Conservation (phyloP, 2,888 invertebrate genomes). For the Dryomyza anilis region DNA sequence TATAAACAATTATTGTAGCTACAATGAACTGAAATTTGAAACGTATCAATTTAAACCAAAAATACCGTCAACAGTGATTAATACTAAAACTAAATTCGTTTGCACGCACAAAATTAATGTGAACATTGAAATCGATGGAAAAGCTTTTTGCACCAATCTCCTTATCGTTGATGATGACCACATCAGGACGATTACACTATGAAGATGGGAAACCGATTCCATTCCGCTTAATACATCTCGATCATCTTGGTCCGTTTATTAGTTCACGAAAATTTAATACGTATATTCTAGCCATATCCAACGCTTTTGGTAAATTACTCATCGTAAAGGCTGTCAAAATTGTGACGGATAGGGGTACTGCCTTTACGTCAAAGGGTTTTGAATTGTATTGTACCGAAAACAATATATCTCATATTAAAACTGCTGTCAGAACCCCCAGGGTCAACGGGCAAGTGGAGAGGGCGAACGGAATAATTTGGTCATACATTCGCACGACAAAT, state of each 20-base stretch:
- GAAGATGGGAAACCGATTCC: conserved; percentile 28
- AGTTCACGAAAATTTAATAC: conserved; percentile 4
- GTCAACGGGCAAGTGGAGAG: conserved; percentile 34
- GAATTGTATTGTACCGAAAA: too few species aligned
- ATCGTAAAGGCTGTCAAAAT: conserved; percentile 32
- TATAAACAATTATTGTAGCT: too few species aligned
- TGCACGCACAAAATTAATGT: conserved; percentile 24
- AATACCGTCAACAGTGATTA: too few species aligned
- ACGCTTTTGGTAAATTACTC: conserved; percentile 30
- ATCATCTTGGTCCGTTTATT: too few species aligned
- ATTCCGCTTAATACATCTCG: too few species aligned
- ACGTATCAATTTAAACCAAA: too few species aligned
- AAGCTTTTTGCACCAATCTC: too few species aligned
- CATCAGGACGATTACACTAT: conserved; percentile 24
- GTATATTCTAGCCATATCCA: conserved; percentile 22
- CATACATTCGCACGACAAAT: conserved; percentile 34
- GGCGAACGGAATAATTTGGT: conserved; percentile 32
- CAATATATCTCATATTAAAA: too few species aligned
- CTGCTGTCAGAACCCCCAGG: conserved; percentile 32
- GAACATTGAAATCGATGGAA: conserved; percentile 22
- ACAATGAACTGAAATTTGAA: too few species aligned
- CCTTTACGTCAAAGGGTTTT: conserved; percentile 38
- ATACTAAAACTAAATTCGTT: too few species aligned
- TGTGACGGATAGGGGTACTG: conserved; percentile 40
- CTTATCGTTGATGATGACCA: too few species aligned